phyloP scores from a whole-genome alignment of 2,888 invertebrate species.

The Amblyjoppa proteus region DNA sequence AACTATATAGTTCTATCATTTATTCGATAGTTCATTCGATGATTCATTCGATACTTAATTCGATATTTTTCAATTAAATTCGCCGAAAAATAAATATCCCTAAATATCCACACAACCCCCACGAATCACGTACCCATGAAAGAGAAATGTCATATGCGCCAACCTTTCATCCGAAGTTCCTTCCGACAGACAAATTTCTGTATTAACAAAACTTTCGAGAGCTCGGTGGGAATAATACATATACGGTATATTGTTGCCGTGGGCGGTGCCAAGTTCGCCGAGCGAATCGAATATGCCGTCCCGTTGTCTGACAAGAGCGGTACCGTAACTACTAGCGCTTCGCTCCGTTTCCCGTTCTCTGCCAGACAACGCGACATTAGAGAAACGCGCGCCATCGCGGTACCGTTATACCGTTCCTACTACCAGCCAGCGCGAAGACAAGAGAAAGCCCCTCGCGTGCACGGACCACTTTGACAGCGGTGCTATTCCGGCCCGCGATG shows the following conservation, averaged over 20 bases:
- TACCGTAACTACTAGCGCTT: conserved; percentile 62
- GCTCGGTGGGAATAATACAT: conserved; percentile 36
- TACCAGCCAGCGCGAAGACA: not conserved
- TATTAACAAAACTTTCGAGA: conserved; percentile 61
- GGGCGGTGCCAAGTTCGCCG: conserved; percentile 40
- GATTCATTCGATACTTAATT: too few species aligned
- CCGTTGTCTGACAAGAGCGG: conserved; percentile 63
- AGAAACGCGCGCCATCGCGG: not conserved
- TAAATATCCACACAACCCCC: too few species aligned
- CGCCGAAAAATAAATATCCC: too few species aligned
- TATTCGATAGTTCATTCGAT: too few species aligned
- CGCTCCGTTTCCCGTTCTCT: conserved; percentile 33
- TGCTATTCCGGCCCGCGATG: not conserved
- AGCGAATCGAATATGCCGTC: conserved; percentile 56
- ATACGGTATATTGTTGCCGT: conserved; percentile 6
- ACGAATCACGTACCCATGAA: too few species aligned
- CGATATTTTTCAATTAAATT: too few species aligned
- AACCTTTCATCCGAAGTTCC: not conserved
- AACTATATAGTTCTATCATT: too few species aligned
- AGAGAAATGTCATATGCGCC: not conserved
- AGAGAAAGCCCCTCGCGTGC: conserved; percentile 36
- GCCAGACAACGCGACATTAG: conserved; percentile 12
- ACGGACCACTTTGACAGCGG: conserved; percentile 59
- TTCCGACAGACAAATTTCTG: conserved; percentile 42
- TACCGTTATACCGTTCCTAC: not conserved